Evolutionary conservation across 2,113 vertebrate genomes (phyloP).

Genomic region (Philantomba maxwellii): DNA sequence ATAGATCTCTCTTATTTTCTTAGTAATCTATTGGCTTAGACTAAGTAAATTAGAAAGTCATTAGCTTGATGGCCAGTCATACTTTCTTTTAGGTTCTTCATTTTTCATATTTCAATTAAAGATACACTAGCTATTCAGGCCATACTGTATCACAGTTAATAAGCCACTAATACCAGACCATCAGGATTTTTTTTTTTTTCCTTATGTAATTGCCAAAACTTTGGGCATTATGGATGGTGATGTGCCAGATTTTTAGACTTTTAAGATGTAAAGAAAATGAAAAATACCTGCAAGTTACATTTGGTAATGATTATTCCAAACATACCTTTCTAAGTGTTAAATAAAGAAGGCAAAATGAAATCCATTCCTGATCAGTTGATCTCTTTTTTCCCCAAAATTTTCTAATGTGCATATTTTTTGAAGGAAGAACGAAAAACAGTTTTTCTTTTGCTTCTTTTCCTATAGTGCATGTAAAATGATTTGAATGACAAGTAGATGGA

Average conservation of each 20-base stretch:
- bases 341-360: neutral
- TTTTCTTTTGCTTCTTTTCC: neutral
- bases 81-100: neutral
- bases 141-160: neutral
- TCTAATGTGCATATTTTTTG: neutral
- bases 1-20: neutral
- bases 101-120: neutral
- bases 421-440: neutral
- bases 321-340: neutral
- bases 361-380: neutral
- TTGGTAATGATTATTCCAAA: neutral
- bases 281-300: neutral
- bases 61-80: neutral
- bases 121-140: neutral
- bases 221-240: neutral
- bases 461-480: neutral
- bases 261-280: neutral
- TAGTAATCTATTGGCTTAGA: neutral
- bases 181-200: neutral
- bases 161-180: neutral
- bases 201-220: neutral
- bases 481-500: neutral
- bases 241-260: neutral
- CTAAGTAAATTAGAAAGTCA: neutral
- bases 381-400: neutral